A percentile compares a stretch with the other conserved stretches of the same genome.
Evolutionary conservation across 2,797 vertebrate genomes (phyloP).

Genomic region (Pseudochirops cupreus): DNA sequence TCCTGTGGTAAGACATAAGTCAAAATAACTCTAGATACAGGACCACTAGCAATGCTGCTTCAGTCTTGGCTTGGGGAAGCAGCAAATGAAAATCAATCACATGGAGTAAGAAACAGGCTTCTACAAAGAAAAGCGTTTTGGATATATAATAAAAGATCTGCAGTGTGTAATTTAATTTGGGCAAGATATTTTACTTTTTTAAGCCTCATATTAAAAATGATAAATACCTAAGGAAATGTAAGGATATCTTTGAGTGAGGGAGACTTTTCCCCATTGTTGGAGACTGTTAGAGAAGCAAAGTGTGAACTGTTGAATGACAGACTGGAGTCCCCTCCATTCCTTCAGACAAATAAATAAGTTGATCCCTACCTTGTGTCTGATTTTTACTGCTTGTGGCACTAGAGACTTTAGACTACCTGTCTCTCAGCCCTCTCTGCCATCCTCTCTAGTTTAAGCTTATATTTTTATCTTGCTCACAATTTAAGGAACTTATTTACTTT

Average conservation of each 20-base stretch:
- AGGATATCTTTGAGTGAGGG: not conserved
- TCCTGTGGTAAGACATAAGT: not conserved
- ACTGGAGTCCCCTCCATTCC: not conserved
- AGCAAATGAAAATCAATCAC: not conserved
- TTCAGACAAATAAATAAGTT: not conserved
- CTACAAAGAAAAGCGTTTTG: not conserved
- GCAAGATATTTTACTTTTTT: not conserved
- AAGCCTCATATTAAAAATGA: not conserved
- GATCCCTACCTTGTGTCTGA: not conserved
- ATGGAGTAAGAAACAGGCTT: not conserved
- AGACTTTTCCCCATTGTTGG: not conserved
- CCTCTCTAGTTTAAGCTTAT: not conserved
- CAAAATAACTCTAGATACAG: not conserved
- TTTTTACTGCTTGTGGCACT: not conserved
- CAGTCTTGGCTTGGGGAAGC: not conserved
- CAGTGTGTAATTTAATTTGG: not conserved
- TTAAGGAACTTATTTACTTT: not conserved
- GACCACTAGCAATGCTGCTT: not conserved
- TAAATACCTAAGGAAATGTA: not conserved
- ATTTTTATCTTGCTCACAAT: not conserved
- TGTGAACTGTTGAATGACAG: not conserved
- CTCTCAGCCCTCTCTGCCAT: not conserved
- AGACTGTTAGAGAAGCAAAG: not conserved
- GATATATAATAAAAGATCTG: not conserved
- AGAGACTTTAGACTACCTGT: not conserved